phyloP scores from a whole-genome alignment of 2,888 invertebrate genomes.

The Sipha maydis region DNA sequence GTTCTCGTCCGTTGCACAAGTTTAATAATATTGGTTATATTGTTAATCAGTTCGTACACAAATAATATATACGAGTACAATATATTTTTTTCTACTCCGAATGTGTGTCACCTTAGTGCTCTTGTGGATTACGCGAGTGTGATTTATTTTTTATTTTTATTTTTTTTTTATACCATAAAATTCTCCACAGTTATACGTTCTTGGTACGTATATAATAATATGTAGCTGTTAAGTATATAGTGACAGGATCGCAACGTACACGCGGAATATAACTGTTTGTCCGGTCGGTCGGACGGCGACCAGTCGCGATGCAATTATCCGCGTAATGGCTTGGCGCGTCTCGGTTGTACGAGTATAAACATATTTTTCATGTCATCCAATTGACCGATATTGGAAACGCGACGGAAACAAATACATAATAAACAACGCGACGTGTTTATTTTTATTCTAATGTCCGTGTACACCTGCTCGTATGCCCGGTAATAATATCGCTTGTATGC shows the following conservation, averaged over 20 bases:
- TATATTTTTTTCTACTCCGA: slow-evolving; percentile 15
- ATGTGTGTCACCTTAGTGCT: slow-evolving; percentile 48
- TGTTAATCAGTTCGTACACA: not conserved
- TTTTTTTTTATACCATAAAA: not conserved
- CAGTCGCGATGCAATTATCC: slow-evolving; percentile 55
- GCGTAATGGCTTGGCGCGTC: slow-evolving; percentile 45
- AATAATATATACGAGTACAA: not conserved
- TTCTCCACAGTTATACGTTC: slow-evolving; percentile 4
- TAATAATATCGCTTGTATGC: not conserved
- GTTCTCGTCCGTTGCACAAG: slow-evolving; percentile 20
- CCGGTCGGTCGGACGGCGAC: slow-evolving; percentile 39
- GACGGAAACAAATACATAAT: not conserved
- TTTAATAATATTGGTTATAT: slow-evolving; percentile 26
- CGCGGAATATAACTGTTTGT: slow-evolving; percentile 49
- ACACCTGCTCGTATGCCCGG: not conserved
- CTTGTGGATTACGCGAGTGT: slow-evolving; percentile 32
- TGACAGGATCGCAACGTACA: not conserved
- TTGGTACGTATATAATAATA: not conserved
- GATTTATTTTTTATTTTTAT: not conserved
- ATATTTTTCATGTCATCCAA: slow-evolving; percentile 39
- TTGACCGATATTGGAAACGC: slow-evolving; percentile 56
- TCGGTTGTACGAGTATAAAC: slow-evolving; percentile 43
- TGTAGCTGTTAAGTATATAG: not conserved
- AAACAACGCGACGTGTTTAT: not conserved
- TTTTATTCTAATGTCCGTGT: not conserved